These are phyloP conservation scores for Antheraea assamensis DNA, from an alignment of 2,888 invertebrate genomes.

Conservation along the genomic window DNA sequence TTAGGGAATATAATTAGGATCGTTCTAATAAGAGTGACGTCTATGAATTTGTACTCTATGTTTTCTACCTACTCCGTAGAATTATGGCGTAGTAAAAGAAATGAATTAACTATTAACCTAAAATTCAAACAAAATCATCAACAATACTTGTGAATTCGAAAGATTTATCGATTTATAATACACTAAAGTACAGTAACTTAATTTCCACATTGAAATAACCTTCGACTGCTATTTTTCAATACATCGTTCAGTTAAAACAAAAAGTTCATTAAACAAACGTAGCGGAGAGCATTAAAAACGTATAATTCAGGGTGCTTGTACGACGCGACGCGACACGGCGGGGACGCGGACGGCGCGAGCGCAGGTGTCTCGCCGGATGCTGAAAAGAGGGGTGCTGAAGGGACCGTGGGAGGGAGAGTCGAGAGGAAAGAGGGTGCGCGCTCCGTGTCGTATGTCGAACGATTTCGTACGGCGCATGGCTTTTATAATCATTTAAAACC, in stretches of 20 bases:
- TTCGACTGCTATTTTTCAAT: conserved; percentile 24
- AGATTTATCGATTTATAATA: not conserved
- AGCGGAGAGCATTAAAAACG: conserved; percentile 72
- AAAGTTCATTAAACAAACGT: conserved; percentile 66
- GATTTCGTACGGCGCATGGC: conserved; percentile 37
- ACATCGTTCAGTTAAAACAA: conserved; percentile 61
- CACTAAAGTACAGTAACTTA: conserved; percentile 1
- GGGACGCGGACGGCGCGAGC: conserved; percentile 51
- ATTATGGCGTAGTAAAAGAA: not conserved
- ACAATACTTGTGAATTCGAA: not conserved
- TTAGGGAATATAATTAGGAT: too few species aligned
- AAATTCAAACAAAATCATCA: not conserved
- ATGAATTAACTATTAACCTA: not conserved
- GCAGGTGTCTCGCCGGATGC: conserved; percentile 79
- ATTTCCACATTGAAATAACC: not conserved
- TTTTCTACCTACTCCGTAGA: too few species aligned
- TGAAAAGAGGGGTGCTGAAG: conserved; percentile 49
- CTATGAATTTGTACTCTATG: not conserved
- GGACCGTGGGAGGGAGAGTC: conserved; percentile 26
- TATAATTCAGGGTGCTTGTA: conserved; percentile 52
- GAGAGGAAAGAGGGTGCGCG: conserved; percentile 50
- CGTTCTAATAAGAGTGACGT: not conserved
- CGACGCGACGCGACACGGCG: conserved; percentile 36
- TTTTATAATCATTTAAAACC: conserved; percentile 24
- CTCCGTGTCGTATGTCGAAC: conserved; percentile 38